Conservation (phyloP, 2,113 vertebrate genomes). For the Dicaeum eximium region DNA sequence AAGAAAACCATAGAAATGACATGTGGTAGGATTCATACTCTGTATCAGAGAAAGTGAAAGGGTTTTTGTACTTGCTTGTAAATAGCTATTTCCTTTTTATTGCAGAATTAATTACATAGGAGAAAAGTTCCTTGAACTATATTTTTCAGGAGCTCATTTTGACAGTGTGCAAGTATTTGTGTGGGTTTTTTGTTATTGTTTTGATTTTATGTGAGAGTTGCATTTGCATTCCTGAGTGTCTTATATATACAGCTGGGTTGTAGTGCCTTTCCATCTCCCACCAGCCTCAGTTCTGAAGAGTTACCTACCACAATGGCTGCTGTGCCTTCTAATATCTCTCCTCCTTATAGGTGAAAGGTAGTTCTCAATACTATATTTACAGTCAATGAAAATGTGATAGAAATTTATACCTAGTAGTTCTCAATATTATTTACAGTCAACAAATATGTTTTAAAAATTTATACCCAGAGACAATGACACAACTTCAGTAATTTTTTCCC, state of each 20-base stretch:
- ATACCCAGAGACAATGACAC: background rate
- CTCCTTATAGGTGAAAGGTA: background rate
- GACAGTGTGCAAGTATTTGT: background rate
- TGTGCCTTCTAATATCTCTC: background rate
- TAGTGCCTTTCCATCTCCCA: background rate
- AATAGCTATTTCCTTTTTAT: background rate
- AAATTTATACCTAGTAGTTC: background rate
- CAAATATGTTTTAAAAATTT: background rate
- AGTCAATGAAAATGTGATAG: background rate
- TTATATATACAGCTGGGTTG: background rate
- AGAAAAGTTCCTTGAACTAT: background rate
- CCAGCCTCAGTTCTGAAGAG: background rate
- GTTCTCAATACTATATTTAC: background rate
- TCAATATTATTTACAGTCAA: background rate
- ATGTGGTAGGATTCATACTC: background rate
- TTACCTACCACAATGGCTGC: background rate
- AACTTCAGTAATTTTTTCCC: background rate
- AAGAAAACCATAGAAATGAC: background rate
- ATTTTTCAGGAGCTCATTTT: background rate
- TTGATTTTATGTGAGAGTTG: background rate
- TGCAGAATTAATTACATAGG: background rate
- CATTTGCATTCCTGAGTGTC: background rate
- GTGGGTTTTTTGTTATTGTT: background rate
- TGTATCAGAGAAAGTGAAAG: background rate
- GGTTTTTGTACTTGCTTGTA: background rate